Base-by-base conservation (phyloP, 2,113 vertebrate species). In the Shinisaurus crocodilurus region DNA sequence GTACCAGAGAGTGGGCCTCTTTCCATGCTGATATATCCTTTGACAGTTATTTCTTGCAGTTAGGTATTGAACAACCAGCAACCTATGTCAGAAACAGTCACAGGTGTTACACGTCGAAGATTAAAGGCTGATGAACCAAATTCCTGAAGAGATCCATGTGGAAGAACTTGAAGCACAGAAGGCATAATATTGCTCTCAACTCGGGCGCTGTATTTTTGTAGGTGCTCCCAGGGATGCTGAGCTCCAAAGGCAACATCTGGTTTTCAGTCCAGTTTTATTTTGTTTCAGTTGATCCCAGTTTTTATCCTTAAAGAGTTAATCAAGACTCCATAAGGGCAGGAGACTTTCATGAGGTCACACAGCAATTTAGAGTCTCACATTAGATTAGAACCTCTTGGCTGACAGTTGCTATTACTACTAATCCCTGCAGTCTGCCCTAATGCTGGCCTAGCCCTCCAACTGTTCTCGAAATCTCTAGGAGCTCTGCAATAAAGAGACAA, bases 211-310 rank as follows among this genome's bases (percentile, higher is more conserved):
- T 32, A 79, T 87, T 90, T 86, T 90, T 90, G 29, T 82, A 40
- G 50, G 89, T 37, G 88, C 45, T 88, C 25, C 54, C 77, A 74
- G 8, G n/a, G 90, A 91, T 91, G 88, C 13, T 84, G 0, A 48
- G 43, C 91, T 94, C 89, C 90, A 88, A 74, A 92, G 48, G 67
- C 12, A 90, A 57, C 88, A 89, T 86, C 93, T 94, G 92, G 85
- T 83, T 96, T 92, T 85, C 74, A 95, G 67, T 90, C 82, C 89
- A 77, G 60, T 63, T 91, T 70, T 86, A 15, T 91, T 86, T 85
- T 90, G 80, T 70, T 79, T 85, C 90, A 93, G 93, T 50, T 88
- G 91, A 94, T 95, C 77, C 37, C 90, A 8, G 67, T 82, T 95
- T 95, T 91, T 87, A 94, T 93, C 84, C 43, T 69, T 80, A 0